phyloP scores from a whole-genome alignment of 2,797 vertebrate genomes.

The Dermochelys coriacea region DNA sequence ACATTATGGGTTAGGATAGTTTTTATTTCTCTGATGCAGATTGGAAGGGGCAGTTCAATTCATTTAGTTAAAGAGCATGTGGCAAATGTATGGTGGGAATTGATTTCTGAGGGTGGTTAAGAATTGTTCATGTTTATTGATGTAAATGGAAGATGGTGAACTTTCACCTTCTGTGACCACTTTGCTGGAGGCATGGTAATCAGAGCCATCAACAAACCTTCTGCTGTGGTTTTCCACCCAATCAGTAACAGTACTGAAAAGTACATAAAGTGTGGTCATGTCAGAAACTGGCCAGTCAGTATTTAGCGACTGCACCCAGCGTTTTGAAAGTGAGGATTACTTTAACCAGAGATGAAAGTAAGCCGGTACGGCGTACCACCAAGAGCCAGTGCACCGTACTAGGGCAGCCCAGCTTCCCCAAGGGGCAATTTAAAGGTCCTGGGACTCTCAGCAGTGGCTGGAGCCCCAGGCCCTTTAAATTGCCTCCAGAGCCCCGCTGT shows the following conservation, averaged over 20 bases:
- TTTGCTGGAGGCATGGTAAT: conserved; percentile 2
- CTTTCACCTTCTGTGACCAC: conserved; percentile 55
- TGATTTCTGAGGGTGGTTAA: conserved; percentile 50
- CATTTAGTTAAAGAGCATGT: conserved; percentile 26
- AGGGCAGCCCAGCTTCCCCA: too few relatives aligned
- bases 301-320: background rate
- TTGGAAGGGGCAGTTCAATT: conserved; percentile 66
- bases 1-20: background rate
- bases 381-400: too few relatives aligned
- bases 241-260: background rate
- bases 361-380: too few relatives aligned
- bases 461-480: too few relatives aligned
- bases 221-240: background rate
- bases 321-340: conserved; percentile 5
- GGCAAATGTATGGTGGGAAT: conserved; percentile 42
- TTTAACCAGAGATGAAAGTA: background rate
- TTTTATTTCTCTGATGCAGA: conserved; percentile 62
- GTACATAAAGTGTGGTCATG: background rate
- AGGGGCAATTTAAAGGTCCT: too few relatives aligned
- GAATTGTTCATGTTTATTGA: conserved; percentile 59
- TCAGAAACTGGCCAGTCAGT: conserved; percentile 3
- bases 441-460: too few relatives aligned
- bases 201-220: conserved; percentile 12
- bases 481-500: too few relatives aligned
- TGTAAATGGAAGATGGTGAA: conserved; percentile 71